phyloP scores from a whole-genome alignment of 2,888 invertebrate species.

The Trachelus iudaicus region DNA sequence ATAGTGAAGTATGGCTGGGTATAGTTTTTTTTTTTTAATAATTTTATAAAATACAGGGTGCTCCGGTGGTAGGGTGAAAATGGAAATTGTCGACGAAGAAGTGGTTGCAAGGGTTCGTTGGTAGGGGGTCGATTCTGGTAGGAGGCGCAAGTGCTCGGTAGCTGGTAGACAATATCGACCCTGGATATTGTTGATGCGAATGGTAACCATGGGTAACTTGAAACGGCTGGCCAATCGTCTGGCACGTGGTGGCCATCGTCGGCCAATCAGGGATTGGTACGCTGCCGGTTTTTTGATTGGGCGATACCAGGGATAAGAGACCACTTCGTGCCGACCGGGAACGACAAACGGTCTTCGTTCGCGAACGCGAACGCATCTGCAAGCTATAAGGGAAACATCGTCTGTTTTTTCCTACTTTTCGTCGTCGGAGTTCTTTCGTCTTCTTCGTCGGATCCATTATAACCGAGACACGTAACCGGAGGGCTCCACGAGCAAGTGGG shows the following conservation, averaged over 20 bases:
- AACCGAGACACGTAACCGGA: not conserved
- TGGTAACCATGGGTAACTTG: slow-evolving; percentile 62
- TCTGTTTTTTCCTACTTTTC: not conserved
- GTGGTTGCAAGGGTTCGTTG: not conserved
- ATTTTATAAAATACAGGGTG: not conserved
- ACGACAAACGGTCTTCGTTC: slow-evolving; percentile 49
- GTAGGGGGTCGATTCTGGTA: slow-evolving; percentile 19
- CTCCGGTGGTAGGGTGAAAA: not conserved
- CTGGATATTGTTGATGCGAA: slow-evolving; percentile 61
- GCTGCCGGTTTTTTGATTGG: slow-evolving; percentile 62
- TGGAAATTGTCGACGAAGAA: not conserved
- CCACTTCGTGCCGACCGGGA: slow-evolving; percentile 56
- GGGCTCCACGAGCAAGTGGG: not conserved
- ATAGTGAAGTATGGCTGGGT: not conserved
- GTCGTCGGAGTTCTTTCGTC: not conserved
- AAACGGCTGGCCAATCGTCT: slow-evolving; percentile 56
- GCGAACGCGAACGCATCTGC: slow-evolving; percentile 50
- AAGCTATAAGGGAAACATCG: not conserved
- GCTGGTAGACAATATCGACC: slow-evolving; percentile 52
- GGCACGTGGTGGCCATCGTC: slow-evolving; percentile 54
- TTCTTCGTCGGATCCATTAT: not conserved
- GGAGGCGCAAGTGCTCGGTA: slow-evolving; percentile 33
- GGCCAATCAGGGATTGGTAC: slow-evolving; percentile 51
- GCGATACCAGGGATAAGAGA: slow-evolving; percentile 62
- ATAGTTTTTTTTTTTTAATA: not conserved